Evolutionary conservation across 2,888 invertebrate species (phyloP).

Genomic region (Monoplex corrugatus): DNA sequence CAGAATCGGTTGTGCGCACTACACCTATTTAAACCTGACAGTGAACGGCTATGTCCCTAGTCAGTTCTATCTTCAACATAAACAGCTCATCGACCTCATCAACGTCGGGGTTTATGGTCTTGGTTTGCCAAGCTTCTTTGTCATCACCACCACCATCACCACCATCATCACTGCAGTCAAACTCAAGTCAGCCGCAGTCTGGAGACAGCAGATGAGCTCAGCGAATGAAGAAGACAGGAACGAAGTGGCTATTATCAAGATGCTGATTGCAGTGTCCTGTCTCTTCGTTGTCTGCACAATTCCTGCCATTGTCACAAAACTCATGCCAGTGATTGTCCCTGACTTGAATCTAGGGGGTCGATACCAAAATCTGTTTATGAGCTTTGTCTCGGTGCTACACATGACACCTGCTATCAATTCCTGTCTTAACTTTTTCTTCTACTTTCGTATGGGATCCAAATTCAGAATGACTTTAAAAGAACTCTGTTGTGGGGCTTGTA

Average conservation of each 20-base stretch:
- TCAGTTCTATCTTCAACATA: background rate
- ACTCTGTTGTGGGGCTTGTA: too few relatives aligned
- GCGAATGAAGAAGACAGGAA: background rate
- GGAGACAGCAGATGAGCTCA: background rate
- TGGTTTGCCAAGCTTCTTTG: background rate
- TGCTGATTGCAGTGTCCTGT: slow-evolving; percentile 32
- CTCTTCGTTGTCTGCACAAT: slow-evolving; percentile 29
- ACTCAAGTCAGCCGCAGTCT: slow-evolving; percentile 9
- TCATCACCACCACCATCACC: slow-evolving; percentile 12
- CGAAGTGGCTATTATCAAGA: slow-evolving; percentile 25
- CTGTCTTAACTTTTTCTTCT: slow-evolving; percentile 40
- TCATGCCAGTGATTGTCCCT: background rate
- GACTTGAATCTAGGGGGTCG: background rate
- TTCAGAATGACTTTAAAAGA: background rate
- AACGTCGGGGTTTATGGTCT: background rate
- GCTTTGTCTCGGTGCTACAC: background rate
- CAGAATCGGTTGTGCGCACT: background rate
- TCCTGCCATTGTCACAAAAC: background rate
- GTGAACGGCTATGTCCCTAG: background rate
- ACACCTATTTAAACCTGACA: background rate
- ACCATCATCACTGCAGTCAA: slow-evolving; percentile 38
- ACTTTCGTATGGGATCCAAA: slow-evolving; percentile 28
- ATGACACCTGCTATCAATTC: background rate
- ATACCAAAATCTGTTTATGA: background rate
- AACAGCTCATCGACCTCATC: background rate